Evolutionary conservation across 2,113 vertebrate genomes (phyloP).

Genomic region (Ramphastos sulfuratus): DNA sequence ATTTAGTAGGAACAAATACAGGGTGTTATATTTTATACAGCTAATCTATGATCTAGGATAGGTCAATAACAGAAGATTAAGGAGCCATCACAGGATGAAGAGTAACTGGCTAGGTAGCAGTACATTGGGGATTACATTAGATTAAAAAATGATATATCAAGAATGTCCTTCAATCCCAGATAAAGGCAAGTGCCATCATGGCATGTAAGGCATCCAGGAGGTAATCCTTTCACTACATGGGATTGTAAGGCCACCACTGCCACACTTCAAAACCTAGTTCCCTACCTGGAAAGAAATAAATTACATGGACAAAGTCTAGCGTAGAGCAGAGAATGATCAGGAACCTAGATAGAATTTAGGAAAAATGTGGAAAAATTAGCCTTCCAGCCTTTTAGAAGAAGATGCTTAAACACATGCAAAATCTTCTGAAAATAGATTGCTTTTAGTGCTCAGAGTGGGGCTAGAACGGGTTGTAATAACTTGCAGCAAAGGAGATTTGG

Average conservation of each 20-base stretch:
- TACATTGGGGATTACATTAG: background rate
- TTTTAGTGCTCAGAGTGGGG: background rate
- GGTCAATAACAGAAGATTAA: background rate
- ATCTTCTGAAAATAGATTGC: background rate
- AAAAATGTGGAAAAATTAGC: background rate
- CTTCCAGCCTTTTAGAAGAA: background rate
- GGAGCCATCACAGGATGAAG: background rate
- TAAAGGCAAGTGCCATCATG: background rate
- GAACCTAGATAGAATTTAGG: background rate
- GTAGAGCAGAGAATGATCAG: background rate
- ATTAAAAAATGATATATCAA: background rate
- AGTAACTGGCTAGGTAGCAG: background rate
- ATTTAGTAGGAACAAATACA: background rate
- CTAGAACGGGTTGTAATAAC: background rate
- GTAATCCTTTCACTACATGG: background rate
- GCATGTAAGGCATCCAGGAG: background rate
- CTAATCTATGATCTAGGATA: background rate
- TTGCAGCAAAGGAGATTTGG: background rate
- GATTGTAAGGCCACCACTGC: background rate
- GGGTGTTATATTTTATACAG: background rate
- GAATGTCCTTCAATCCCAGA: conserved; percentile 1
- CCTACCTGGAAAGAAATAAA: background rate
- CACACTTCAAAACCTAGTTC: background rate
- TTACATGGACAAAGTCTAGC: background rate
- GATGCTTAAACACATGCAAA: background rate